Conservation (phyloP, 2,113 vertebrate species). For the Tretioscincus oriximinensis region DNA sequence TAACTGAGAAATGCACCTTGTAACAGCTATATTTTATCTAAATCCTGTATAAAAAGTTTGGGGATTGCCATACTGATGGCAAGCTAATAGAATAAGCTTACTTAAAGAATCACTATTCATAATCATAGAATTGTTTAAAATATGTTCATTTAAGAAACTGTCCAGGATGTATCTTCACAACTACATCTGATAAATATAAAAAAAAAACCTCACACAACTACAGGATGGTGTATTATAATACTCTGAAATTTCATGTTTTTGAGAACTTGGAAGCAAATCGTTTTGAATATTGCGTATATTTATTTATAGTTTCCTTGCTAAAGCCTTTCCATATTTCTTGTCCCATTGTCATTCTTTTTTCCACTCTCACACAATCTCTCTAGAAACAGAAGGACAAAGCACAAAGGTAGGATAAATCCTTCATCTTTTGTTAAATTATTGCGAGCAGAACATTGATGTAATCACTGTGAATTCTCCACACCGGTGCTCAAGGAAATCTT, state of each 20-base stretch:
- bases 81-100: not conserved
- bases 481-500: no score
- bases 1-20: not conserved
- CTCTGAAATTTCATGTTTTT: not conserved
- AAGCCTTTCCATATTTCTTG: not conserved
- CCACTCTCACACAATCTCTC: no score
- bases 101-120: not conserved
- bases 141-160: not conserved
- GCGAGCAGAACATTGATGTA: no score
- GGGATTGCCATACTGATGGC: not conserved
- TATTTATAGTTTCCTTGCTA: not conserved
- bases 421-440: no score
- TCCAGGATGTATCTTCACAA: not conserved
- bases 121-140: not conserved
- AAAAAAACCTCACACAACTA: not conserved
- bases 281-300: no score
- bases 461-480: no score
- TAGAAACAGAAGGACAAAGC: no score
- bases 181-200: not conserved
- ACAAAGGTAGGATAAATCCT: not conserved
- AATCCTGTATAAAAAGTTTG: not conserved
- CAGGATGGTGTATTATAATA: not conserved
- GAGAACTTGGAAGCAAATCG: no score
- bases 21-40: not conserved
- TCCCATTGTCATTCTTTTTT: not conserved